Evolutionary conservation across 2,888 invertebrate species (phyloP), one percentile per base, ranked within the genome.

Genomic region (Amitus sp.): DNA sequence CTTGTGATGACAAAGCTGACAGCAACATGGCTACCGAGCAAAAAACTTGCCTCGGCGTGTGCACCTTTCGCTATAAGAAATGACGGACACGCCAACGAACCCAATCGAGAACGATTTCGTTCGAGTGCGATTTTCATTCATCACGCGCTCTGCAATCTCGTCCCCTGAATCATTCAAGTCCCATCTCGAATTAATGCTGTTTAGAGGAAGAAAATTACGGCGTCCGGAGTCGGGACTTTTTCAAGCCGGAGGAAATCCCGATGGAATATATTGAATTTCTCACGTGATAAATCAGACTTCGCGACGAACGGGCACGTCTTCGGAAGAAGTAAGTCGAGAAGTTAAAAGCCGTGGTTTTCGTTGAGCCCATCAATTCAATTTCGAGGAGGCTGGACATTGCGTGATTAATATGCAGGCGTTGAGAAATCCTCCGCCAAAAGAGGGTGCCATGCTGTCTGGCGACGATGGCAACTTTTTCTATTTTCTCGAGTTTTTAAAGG

Each of bases 11-110:
- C 45, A 23, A 34, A 53, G 68, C 70, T 73, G 75, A 73, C 75
- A 72, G 72, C 72, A 73, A 70, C 68, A 73, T 75, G 79, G 76
- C 79, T 79, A 79, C 78, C 78, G 74, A 73, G 72, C 51, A 47
- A 46, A 54, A 39, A 54, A 50, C 46, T 53, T 23, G 43, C 20
- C 33, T n/a, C n/a, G n/a, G n/a, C n/a, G 42, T 43, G 19, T 42
- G 18, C 37, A 27, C 13, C 40, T 10, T 27, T 27, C 7, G 19
- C 19, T 18, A 18, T n/a, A 23, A 10, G 15, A 12, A 12, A 17
- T 15, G 51, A 48, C 27, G 56, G 63, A 67, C 55, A 56, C 58
- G 67, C 51, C 49, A 62, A 62, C 62, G 57, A 66, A 53, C 54
- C 47, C 51, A 56, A 67, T 68, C 61, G 61, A 66, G 47, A 18